These are phyloP conservation scores for Sylvilagus floridanus DNA, from an alignment of 2,797 vertebrate genomes.

Conservation along the genomic window DNA sequence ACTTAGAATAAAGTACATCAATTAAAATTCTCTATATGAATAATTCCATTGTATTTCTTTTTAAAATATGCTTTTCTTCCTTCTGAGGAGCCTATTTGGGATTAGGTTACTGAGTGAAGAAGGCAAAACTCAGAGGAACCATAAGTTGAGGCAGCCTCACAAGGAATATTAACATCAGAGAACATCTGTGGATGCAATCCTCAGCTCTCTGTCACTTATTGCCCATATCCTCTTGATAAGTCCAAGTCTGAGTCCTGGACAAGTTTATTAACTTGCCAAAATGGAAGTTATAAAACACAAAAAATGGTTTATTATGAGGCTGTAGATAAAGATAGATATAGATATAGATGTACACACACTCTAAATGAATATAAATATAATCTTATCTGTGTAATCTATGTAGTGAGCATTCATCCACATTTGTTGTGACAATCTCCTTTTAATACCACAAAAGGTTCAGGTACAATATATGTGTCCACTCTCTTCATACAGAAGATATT, in stretches of 20 bases:
- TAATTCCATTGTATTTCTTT: background rate
- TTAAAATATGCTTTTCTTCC: constrained; percentile 13
- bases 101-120: background rate
- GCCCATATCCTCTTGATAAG: background rate
- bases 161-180: background rate
- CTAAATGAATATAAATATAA: too few species aligned
- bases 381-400: background rate
- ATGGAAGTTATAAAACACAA: background rate
- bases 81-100: background rate
- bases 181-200: background rate
- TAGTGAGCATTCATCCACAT: background rate
- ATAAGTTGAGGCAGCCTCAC: background rate
- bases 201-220: background rate
- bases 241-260: background rate
- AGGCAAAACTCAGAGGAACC: background rate
- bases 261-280: background rate
- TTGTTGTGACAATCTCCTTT: background rate
- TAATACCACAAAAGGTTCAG: background rate
- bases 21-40: background rate
- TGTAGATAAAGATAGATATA: background rate
- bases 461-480: background rate
- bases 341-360: too few species aligned
- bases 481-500: background rate
- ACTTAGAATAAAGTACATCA: background rate
- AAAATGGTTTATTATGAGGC: background rate